Evolutionary conservation across 2,888 invertebrate species (phyloP).

Genomic region (Xanthia togata): DNA sequence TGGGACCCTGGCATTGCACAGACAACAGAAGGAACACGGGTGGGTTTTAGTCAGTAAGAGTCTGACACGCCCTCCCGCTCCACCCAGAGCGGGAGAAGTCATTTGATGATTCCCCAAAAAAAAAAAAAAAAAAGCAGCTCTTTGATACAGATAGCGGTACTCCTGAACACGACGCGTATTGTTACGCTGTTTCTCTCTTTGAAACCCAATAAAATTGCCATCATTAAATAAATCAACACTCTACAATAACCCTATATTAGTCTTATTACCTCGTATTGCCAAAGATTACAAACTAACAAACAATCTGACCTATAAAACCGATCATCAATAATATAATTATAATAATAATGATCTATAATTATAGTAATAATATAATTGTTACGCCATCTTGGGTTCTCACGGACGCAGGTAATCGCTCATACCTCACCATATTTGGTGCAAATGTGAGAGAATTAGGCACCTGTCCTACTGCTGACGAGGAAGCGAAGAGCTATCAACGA

Average conservation of each 20-base stretch:
- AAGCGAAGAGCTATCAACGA: neutral
- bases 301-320: slow-evolving; percentile 46
- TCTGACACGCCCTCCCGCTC: too few species aligned
- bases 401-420: slow-evolving; percentile 49
- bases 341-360: slow-evolving; percentile 58
- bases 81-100: too few species aligned
- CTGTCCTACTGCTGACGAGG: neutral
- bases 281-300: slow-evolving; percentile 40
- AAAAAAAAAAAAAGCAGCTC: too few species aligned
- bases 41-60: too few species aligned
- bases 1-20: too few species aligned
- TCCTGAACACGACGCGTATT: too few species aligned
- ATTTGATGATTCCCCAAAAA: too few species aligned
- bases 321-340: slow-evolving; percentile 49
- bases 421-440: slow-evolving; percentile 54
- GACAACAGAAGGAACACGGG: too few species aligned
- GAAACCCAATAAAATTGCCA: neutral
- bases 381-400: slow-evolving; percentile 50
- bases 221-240: neutral
- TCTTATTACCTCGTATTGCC: neutral
- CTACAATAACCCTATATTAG: neutral
- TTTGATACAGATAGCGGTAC: too few species aligned
- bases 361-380: slow-evolving; percentile 53
- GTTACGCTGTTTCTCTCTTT: neutral
- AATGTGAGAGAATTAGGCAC: slow-evolving; percentile 44